Evolutionary conservation across 2,888 invertebrate species (phyloP).

Genomic region (Colostygia pectinataria): DNA sequence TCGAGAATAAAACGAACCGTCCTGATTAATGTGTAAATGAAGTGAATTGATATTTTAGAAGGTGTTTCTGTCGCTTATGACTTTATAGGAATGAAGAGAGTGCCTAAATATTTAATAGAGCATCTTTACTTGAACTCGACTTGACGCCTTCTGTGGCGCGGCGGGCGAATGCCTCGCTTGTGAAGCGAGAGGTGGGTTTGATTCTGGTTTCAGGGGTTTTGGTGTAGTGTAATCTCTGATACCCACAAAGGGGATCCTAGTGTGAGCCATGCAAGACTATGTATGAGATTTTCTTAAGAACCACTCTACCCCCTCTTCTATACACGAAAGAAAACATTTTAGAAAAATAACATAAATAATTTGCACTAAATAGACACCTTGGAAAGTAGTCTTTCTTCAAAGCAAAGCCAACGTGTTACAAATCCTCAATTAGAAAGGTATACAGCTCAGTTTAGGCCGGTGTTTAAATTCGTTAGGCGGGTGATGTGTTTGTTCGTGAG

Average conservation of each 20-base stretch:
- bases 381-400: constrained; percentile 41
- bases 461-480: constrained; percentile 79
- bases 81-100: constrained; percentile 44
- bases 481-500: constrained; percentile 62
- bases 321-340: constrained; percentile 3
- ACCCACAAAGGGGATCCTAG: too few species aligned
- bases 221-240: too few species aligned
- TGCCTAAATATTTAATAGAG: constrained; percentile 46
- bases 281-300: neutral
- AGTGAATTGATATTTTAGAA: constrained; percentile 66
- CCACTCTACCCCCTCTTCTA: neutral
- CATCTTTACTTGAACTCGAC: constrained; percentile 30
- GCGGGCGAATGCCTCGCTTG: too few species aligned
- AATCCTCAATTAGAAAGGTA: constrained; percentile 73
- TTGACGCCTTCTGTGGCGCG: too few species aligned
- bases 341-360: constrained; percentile 13
- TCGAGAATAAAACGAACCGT: constrained; percentile 60
- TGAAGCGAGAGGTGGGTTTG: too few species aligned
- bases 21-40: constrained; percentile 73
- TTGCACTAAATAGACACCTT: constrained; percentile 15
- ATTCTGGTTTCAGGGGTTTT: too few species aligned
- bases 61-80: constrained; percentile 56
- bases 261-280: too few species aligned
- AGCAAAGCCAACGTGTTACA: constrained; percentile 66
- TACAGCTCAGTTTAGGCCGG: constrained; percentile 78